Conservation (phyloP, 2,888 invertebrate genomes). For the Anarsia innoxiella region DNA sequence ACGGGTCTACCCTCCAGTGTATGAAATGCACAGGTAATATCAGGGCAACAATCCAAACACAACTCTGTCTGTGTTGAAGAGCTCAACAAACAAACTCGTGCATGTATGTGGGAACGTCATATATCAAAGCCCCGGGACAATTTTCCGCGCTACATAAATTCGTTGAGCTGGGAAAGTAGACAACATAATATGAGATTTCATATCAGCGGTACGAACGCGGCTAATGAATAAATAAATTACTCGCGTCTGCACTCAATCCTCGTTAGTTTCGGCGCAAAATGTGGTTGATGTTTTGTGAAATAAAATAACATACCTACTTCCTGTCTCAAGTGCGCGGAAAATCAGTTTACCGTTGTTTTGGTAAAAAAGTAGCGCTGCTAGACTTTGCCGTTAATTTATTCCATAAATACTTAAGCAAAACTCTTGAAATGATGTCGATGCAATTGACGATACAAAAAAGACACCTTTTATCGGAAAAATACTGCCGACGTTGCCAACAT, state of each 20-base stretch:
- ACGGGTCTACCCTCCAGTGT: neutral
- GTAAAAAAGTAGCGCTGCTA: too few species aligned
- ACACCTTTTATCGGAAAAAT: too few species aligned
- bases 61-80: conserved; percentile 3
- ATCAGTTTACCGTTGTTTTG: too few species aligned
- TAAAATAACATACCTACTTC: conserved; percentile 1
- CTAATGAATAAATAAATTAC: conserved; percentile 23
- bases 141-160: conserved; percentile 54
- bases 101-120: conserved; percentile 26
- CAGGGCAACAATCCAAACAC: conserved; percentile 6
- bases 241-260: conserved; percentile 17
- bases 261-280: conserved; percentile 17
- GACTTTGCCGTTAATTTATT: too few species aligned
- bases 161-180: conserved; percentile 41
- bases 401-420: too few species aligned
- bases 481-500: too few species aligned
- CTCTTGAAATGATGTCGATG: too few species aligned
- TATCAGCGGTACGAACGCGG: conserved; percentile 23
- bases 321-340: too few species aligned
- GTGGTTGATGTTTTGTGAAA: conserved; percentile 7
- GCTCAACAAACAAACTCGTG: conserved; percentile 3
- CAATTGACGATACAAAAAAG: too few species aligned
- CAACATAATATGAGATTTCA: conserved; percentile 59
- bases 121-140: conserved; percentile 42
- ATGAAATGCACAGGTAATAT: conserved; percentile 4